phyloP scores from a whole-genome alignment of 92 coral and sea anemone species.

The Hydrozoanthus gracilis region DNA sequence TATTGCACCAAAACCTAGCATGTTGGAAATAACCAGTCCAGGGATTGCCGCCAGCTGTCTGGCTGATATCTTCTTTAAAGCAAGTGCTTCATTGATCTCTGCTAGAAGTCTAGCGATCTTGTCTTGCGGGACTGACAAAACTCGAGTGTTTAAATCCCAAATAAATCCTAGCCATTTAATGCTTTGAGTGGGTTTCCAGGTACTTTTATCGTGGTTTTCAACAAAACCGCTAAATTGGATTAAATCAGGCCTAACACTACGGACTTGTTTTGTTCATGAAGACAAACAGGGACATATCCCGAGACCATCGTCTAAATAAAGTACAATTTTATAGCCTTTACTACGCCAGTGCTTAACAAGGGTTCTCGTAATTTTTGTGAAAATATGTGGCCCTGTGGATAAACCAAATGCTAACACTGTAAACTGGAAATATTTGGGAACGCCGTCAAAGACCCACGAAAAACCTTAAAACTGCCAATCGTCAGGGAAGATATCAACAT shows the following conservation, averaged over 20 bases:
- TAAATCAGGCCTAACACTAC: conserved; percentile 15
- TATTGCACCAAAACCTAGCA: conserved; percentile 48
- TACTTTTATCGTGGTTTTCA: conserved; percentile 28
- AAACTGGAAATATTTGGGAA: conserved; percentile 35
- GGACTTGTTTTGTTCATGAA: neutral
- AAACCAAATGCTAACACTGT: conserved; percentile 64
- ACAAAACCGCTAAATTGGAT: conserved; percentile 49
- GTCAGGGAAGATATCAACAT: neutral
- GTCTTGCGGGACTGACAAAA: conserved; percentile 35
- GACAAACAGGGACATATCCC: conserved; percentile 26
- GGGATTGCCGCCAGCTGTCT: conserved; percentile 67
- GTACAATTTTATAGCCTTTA: conserved; percentile 34
- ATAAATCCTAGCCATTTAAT: conserved; percentile 52
- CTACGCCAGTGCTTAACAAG: conserved; percentile 58
- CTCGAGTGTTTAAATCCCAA: conserved; percentile 43
- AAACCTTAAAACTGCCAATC: conserved; percentile 62
- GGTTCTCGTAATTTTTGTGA: conserved; percentile 68
- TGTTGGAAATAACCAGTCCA: conserved; percentile 52
- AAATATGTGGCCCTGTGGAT: conserved; percentile 52
- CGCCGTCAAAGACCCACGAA: conserved; percentile 51
- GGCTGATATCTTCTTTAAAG: conserved; percentile 32
- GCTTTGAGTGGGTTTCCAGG: conserved; percentile 36
- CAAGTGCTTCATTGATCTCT: conserved; percentile 44
- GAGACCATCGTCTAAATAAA: conserved; percentile 52
- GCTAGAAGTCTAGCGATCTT: conserved; percentile 54